Conservation (phyloP, 1,140 invertebrate genomes). For the Camponotus floridanus region DNA sequence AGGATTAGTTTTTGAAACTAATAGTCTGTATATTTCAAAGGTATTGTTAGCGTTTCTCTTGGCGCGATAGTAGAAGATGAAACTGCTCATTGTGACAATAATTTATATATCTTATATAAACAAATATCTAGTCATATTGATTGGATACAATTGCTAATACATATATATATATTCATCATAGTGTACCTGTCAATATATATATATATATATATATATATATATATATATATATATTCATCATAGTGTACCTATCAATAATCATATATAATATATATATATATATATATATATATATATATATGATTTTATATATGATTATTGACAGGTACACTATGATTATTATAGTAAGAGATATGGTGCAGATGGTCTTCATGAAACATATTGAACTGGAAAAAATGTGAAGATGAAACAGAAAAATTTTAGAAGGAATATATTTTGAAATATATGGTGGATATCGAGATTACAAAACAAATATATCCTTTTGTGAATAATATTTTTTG, state of each 20-base stretch:
- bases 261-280: too few relatives aligned
- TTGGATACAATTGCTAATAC: constrained; percentile 78
- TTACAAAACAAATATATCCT: constrained; percentile 91
- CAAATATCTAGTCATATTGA: constrained; percentile 78
- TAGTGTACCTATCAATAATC: constrained; percentile 93
- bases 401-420: constrained; percentile 92
- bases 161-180: too few relatives aligned
- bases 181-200: too few relatives aligned
- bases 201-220: too few relatives aligned
- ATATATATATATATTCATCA: constrained; percentile 83
- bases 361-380: constrained; percentile 94
- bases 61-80: constrained; percentile 69
- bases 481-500: constrained; percentile 70
- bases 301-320: constrained; percentile 72
- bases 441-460: constrained; percentile 93
- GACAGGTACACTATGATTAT: constrained; percentile 93
- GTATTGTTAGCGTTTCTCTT: constrained; percentile 82
- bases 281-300: too few relatives aligned
- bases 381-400: constrained; percentile 92
- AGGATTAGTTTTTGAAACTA: constrained; percentile 80
- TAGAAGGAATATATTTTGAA: constrained; percentile 93
- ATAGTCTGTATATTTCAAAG: constrained; percentile 80
- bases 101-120: constrained; percentile 82
- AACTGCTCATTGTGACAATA: constrained; percentile 74
- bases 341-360: constrained; percentile 95